Percentiles rank a stretch among this genome's conserved stretches.
Conservation (phyloP, 2,888 invertebrate genomes). For the Clivina fossor region DNA sequence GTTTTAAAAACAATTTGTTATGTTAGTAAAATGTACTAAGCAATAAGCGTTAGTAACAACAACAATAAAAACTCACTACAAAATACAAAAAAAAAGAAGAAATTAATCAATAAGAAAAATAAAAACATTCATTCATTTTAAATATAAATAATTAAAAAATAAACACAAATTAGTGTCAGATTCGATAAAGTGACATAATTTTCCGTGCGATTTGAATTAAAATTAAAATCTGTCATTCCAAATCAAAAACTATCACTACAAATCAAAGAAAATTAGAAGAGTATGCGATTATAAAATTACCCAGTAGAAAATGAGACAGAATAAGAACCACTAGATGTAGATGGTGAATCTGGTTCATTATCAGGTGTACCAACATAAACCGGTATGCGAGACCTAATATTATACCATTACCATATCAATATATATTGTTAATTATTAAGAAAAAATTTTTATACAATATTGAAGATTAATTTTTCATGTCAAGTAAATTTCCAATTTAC, state of each 20-base stretch:
- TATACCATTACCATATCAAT: slow-evolving; percentile 17
- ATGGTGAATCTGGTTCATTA: slow-evolving; percentile 52
- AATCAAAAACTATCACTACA: not conserved
- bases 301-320: slow-evolving; percentile 55
- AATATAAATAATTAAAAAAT: not conserved
- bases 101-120: not conserved
- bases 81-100: not conserved
- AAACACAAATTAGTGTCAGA: not conserved
- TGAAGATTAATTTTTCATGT: too few relatives aligned
- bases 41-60: too few relatives aligned
- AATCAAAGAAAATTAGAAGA: slow-evolving; percentile 2
- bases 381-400: slow-evolving; percentile 66
- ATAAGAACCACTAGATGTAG: slow-evolving; percentile 52
- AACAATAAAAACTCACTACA: not conserved
- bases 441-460: slow-evolving; percentile 1
- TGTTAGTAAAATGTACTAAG: slow-evolving; percentile 5
- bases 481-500: too few relatives aligned
- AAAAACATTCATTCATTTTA: not conserved
- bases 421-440: too few relatives aligned
- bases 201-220: too few relatives aligned
- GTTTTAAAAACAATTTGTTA: slow-evolving; percentile 9
- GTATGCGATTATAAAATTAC: slow-evolving; percentile 47
- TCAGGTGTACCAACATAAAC: slow-evolving; percentile 64
- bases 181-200: too few relatives aligned
- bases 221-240: too few relatives aligned